Evolutionary conservation across 2,797 vertebrate species (phyloP).

Genomic region (Acridotheres tristis): DNA sequence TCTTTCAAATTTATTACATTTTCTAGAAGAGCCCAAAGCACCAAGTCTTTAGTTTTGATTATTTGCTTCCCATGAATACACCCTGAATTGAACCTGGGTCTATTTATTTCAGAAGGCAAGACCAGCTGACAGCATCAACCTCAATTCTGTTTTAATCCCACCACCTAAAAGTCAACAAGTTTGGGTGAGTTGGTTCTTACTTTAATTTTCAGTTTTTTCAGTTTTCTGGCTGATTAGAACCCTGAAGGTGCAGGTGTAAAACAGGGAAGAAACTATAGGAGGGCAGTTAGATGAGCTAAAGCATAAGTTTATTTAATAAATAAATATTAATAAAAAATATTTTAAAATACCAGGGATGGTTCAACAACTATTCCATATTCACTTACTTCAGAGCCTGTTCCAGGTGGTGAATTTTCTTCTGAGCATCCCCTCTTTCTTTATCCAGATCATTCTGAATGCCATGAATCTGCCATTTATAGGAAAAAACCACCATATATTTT

Average conservation of each 20-base stretch:
- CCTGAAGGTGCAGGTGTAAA: not conserved
- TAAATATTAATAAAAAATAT: not conserved
- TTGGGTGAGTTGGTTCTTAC: not conserved
- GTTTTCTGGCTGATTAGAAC: not conserved
- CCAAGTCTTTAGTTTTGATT: not conserved
- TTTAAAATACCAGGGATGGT: accelerated
- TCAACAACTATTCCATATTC: not conserved
- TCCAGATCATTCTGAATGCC: conserved; percentile 81
- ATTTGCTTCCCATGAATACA: not conserved
- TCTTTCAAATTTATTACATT: not conserved
- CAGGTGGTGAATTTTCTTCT: conserved; percentile 81
- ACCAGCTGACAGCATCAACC: not conserved
- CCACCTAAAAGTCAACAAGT: not conserved
- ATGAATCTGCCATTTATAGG: conserved; percentile 77
- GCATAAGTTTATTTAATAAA: not conserved
- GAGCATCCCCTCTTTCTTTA: conserved; percentile 80
- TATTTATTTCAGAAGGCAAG: not conserved
- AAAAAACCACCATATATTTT: not conserved
- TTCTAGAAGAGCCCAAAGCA: not conserved
- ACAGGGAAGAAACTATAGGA: not conserved
- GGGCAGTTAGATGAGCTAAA: not conserved
- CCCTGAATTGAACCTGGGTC: not conserved
- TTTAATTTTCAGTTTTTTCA: not conserved
- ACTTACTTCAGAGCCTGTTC: conserved; percentile 87
- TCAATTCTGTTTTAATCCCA: not conserved